These are phyloP conservation scores for Vanessa atalanta DNA, from an alignment of 1,140 invertebrate genomes.

Conservation along the genomic window DNA sequence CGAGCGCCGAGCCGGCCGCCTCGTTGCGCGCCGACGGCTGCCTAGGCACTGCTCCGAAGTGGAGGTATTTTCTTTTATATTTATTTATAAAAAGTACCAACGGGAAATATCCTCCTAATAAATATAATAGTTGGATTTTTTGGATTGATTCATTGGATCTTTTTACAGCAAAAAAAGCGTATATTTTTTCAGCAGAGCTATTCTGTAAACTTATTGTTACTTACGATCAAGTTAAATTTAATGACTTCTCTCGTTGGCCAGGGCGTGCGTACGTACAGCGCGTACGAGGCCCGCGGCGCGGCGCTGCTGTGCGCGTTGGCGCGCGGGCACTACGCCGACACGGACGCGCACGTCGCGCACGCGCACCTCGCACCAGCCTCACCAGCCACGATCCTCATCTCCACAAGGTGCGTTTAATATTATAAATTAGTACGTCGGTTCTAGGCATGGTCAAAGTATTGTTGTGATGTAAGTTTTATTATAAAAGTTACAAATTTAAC, in stretches of 20 bases:
- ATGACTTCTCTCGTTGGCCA: constrained; percentile 45
- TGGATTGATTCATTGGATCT: no score
- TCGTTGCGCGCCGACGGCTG: constrained; percentile 81
- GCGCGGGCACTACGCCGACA: constrained; percentile 85
- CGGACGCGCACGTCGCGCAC: constrained; percentile 88
- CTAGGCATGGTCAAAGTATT: no score
- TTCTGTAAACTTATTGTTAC: no score
- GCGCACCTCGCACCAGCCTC: constrained; percentile 81
- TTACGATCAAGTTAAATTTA: no score
- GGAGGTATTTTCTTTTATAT: constrained; percentile 74
- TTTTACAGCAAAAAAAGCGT: no score
- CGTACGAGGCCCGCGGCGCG: constrained; percentile 82
- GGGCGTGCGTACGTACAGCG: constrained; percentile 84
- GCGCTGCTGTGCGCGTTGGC: constrained; percentile 85
- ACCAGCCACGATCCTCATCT: constrained; percentile 81
- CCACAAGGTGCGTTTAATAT: constrained; percentile 81
- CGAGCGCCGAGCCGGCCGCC: constrained; percentile 81
- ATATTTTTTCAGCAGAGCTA: no score
- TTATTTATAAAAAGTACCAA: no score
- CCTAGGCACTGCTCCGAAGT: constrained; percentile 86
- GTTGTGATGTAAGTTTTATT: no score
- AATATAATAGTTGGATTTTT: no score
- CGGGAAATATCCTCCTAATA: no score
- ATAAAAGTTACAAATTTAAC: no score
- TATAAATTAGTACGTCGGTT: no score